Evolutionary conservation across 2,888 invertebrate species (phyloP), one percentile per base, ranked within the genome.

Genomic region (Hipparchia sbordonii): DNA sequence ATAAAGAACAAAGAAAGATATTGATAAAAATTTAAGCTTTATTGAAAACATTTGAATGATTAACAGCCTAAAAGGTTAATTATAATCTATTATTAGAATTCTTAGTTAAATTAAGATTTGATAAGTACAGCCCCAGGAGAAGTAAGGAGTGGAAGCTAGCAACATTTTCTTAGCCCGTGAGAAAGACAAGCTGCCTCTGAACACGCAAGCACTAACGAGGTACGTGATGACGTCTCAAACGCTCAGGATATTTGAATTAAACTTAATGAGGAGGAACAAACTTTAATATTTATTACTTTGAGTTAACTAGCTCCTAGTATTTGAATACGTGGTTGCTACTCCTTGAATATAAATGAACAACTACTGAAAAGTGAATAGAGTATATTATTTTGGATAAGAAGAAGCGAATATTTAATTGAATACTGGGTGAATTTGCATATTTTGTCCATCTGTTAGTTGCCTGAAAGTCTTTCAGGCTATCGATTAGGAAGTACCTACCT

Each of bases 221-320:
- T 71, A 73, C 72, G 74, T 75, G 72, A 71, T 75, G 72, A 75
- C 72, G 71, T 75, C 71, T 73, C 71, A 71, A 75, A 65, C 59
- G 70, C 72, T 70, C 70, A 51, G 71, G 70, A 56, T 69, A 72
- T 72, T 71, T 71, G 68, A 72, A 71, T 71, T 73, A 70, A 71
- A 67, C 71, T 67, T 59, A 73, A 74, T 68, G 72, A 71, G 71
- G 61, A 62, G 71, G 48, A 57, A 65, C 65, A 72, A 68, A 67
- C 60, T 68, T 68, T 51, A 46, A 46, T 70, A 70, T 70, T 70
- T 70, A 70, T 70, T 62, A 46, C 62, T 70, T 69, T 62, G 56
- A 12, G 56, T 54, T 56, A 65, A 52, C 63, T 63, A 48, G 51
- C 39, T 39, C 39, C 39, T 5, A 39, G 39, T 39, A 23, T 65